phyloP scores from a whole-genome alignment of 2,888 invertebrate genomes.

The Ormyrus thymus region DNA sequence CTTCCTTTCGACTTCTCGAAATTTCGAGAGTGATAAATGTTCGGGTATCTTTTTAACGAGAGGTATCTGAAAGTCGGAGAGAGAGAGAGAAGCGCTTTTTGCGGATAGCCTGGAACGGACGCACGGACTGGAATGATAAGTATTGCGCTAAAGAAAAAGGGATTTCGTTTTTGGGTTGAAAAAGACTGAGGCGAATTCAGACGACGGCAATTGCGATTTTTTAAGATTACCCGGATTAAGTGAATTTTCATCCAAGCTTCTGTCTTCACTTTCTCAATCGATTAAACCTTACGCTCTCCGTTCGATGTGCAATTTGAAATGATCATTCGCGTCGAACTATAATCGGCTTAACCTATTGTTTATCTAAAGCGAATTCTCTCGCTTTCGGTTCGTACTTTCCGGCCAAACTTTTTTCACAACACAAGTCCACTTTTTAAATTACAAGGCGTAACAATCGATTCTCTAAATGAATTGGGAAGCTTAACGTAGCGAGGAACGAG shows the following conservation, averaged over 20 bases:
- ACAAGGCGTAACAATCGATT: constrained; percentile 23
- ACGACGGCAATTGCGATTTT: constrained; percentile 5
- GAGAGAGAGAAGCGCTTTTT: background rate
- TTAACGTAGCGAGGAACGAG: constrained; percentile 7
- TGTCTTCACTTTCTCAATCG: too few relatives aligned
- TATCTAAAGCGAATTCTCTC: too few relatives aligned
- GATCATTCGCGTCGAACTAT: too few relatives aligned
- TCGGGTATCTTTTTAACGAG: constrained; percentile 33
- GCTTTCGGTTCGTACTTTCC: background rate
- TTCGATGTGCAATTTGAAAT: too few relatives aligned
- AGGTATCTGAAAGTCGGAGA: background rate
- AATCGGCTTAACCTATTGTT: too few relatives aligned
- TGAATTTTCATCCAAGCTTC: background rate
- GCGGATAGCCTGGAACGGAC: background rate
- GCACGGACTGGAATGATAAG: constrained; percentile 33
- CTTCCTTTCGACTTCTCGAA: constrained; percentile 19
- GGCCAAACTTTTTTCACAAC: background rate
- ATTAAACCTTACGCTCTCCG: too few relatives aligned
- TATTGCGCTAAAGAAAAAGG: constrained; percentile 24
- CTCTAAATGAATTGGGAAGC: constrained; percentile 17
- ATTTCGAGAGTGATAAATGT: constrained; percentile 41
- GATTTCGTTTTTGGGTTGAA: background rate
- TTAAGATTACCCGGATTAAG: constrained; percentile 6
- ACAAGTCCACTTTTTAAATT: constrained; percentile 1
- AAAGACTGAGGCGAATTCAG: background rate